Conservation (phyloP, 2,113 vertebrate species). For the Conger conger region DNA sequence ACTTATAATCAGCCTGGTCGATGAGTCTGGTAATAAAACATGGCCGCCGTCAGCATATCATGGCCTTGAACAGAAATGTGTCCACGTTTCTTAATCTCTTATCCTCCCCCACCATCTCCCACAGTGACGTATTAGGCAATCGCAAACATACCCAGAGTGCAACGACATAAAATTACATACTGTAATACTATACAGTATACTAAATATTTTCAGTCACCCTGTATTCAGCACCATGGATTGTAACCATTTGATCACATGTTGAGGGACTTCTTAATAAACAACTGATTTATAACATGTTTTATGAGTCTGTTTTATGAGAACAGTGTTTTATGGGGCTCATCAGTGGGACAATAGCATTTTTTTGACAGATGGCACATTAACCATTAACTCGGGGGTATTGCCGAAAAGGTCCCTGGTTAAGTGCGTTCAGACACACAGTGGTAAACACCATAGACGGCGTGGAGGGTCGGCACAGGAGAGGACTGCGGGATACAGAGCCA, state of each 20-base stretch:
- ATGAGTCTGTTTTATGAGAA: background rate
- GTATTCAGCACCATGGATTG: background rate
- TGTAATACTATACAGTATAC: too few species aligned
- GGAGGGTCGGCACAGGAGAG: background rate
- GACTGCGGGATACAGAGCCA: background rate
- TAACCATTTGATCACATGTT: background rate
- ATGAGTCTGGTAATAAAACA: background rate
- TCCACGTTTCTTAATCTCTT: background rate
- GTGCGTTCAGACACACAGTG: background rate
- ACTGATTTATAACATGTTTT: background rate
- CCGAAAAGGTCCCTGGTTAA: background rate
- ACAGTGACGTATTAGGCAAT: background rate
- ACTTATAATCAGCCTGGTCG: background rate
- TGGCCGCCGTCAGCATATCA: background rate
- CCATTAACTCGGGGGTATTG: constrained; percentile 1
- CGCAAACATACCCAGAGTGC: too few species aligned
- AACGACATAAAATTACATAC: background rate
- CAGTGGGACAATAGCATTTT: background rate
- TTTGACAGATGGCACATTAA: background rate
- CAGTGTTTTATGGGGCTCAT: background rate
- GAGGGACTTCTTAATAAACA: too few species aligned
- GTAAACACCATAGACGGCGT: background rate
- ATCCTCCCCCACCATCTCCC: background rate
- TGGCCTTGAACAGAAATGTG: background rate
- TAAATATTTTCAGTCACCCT: background rate